Base-by-base conservation (phyloP, 2,888 invertebrate species). In the Pristionchus mayeri region DNA sequence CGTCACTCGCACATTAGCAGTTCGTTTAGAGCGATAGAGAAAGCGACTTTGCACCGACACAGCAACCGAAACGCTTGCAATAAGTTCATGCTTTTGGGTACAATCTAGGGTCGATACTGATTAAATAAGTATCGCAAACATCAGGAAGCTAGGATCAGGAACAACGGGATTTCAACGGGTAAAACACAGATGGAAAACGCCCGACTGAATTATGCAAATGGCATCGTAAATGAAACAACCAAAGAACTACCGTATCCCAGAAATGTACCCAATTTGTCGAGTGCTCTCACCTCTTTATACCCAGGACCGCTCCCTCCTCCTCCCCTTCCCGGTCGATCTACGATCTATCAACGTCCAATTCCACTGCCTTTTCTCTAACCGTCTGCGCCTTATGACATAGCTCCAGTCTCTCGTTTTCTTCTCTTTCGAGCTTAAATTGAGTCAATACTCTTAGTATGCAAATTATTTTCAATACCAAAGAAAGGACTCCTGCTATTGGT, bases 291-390 rank as follows among this genome's bases (percentile, higher is more conserved):
- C 21, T 34, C 34, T 63, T 63, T 71, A 71, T 71, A 71, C 71
- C 24, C 40, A 50, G 76, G 30, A 50, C 30, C 50, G 0, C 48
- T 30, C 30, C 30, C 76, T 78, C 50, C 37, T 44, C 40, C 13
- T 48, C 48, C 30, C 34, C 50, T 30, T 48, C 7, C 30, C 50
- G 76, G 30, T 21, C 34, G 76, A 40, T 78, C 76, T 16, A 78
- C 40, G 76, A 50, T 30, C 76, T 78, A 18, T 78, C 76, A 78
- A 78, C 76, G 76, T 40, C 50, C 50, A 78, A 50, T 50, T 78
- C 18, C 7, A 71, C 24, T 44, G 40, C 13, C 30, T 11, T 16
- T 7, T 27, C 27, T 76, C n/a, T 50, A 21, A 50, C 4, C 27
- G 76, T 78, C 76, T 50, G 50, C 30, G 50, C 24, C 11, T n/a